These are phyloP conservation scores for Myotis davidii DNA, from an alignment of 2,113 vertebrate genomes.

Conservation along the genomic window DNA sequence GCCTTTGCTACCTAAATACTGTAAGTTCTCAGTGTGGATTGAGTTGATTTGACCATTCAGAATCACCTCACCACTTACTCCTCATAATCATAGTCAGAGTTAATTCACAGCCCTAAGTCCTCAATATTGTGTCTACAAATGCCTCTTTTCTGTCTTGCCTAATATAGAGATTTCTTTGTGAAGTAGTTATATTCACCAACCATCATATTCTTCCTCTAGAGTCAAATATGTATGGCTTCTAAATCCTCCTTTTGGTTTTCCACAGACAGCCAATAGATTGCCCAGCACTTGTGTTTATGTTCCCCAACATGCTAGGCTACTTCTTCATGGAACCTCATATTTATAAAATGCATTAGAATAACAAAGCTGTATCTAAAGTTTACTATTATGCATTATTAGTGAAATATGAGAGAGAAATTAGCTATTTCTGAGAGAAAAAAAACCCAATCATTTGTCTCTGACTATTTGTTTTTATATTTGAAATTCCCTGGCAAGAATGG, in stretches of 20 bases:
- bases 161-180: background rate
- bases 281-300: background rate
- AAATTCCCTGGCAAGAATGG: background rate
- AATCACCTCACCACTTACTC: background rate
- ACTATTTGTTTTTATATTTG: constrained; percentile 55
- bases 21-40: background rate
- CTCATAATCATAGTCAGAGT: background rate
- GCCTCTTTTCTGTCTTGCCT: background rate
- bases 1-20: background rate
- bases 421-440: constrained; percentile 59
- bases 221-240: background rate
- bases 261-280: background rate
- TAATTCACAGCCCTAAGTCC: background rate
- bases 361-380: constrained; percentile 7
- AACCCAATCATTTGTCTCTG: constrained; percentile 67
- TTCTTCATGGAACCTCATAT: background rate
- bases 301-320: background rate
- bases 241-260: constrained; percentile 39
- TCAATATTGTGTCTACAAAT: background rate
- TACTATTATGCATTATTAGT: background rate
- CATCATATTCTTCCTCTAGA: background rate
- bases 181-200: background rate
- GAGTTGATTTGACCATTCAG: background rate
- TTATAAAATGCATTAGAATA: constrained; percentile 22
- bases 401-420: constrained; percentile 38